Evolutionary conservation across 2,888 invertebrate genomes (phyloP).

Genomic region (Apotomis turbidana): DNA sequence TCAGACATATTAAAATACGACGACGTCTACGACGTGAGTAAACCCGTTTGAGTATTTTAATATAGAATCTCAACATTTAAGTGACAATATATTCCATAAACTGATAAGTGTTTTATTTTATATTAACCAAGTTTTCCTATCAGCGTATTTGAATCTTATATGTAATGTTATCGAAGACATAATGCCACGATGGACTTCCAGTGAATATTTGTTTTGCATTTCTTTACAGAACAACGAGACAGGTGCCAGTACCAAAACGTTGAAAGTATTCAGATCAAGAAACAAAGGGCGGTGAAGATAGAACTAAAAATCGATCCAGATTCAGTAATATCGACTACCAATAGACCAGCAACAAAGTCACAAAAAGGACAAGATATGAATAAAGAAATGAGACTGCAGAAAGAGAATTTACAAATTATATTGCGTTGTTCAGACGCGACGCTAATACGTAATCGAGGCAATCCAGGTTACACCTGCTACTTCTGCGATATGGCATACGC

Average conservation of each 20-base stretch:
- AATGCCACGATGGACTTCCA: neutral
- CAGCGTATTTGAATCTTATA: neutral
- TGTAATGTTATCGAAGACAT: neutral
- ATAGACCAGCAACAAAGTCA: neutral
- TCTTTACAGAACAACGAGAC: conserved; percentile 10
- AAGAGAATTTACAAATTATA: conserved; percentile 64
- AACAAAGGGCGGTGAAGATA: neutral
- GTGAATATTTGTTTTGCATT: conserved; percentile 15
- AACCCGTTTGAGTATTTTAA: too few relatives aligned
- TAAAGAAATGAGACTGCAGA: conserved; percentile 48
- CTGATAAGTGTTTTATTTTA: conserved; percentile 19
- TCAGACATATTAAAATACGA: too few relatives aligned
- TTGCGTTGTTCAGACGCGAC: conserved; percentile 52
- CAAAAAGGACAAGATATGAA: neutral
- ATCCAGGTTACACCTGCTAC: conserved; percentile 62
- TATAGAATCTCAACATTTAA: conserved; percentile 9
- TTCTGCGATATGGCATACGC: conserved; percentile 66
- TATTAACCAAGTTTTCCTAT: neutral
- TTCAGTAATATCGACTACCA: neutral
- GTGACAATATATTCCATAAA: conserved; percentile 26
- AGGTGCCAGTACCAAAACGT: conserved; percentile 36
- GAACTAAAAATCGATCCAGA: neutral
- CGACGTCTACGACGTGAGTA: too few relatives aligned
- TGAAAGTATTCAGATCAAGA: neutral
- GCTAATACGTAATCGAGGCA: conserved; percentile 60